Conservation (phyloP, 2,113 vertebrate genomes). For the Plotosus lineatus region DNA sequence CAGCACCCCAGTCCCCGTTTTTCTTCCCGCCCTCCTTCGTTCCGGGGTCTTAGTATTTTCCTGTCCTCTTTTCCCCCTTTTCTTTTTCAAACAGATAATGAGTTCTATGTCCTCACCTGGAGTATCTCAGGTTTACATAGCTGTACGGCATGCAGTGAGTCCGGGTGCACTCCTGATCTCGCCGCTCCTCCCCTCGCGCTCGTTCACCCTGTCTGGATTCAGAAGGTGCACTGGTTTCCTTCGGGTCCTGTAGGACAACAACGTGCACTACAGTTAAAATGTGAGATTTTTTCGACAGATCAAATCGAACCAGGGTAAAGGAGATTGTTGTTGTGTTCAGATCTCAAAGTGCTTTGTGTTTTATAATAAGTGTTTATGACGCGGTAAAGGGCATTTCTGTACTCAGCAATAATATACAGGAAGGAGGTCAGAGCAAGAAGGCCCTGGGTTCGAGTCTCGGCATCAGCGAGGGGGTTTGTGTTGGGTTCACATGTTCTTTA, state of each 20-base stretch:
- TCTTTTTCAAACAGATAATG: not conserved
- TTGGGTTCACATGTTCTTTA: too few relatives aligned
- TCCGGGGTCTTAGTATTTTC: not conserved
- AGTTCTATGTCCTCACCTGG: not conserved
- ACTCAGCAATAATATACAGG: too few relatives aligned
- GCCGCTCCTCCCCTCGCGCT: not conserved
- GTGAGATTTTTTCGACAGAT: not conserved
- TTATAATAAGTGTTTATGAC: too few relatives aligned
- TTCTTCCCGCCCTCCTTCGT: not conserved
- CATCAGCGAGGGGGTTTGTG: too few relatives aligned
- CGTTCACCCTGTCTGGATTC: constrained; percentile 86
- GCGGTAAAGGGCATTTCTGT: too few relatives aligned
- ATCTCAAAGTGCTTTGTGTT: too few relatives aligned
- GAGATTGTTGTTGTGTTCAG: not conserved
- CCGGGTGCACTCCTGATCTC: constrained; percentile 15
- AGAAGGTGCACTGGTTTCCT: constrained; percentile 89
- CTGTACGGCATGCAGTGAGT: constrained; percentile 51
- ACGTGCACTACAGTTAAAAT: not conserved
- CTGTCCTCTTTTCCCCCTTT: too few relatives aligned
- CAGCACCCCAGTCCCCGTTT: not conserved
- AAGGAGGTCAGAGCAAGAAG: too few relatives aligned
- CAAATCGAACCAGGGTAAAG: not conserved
- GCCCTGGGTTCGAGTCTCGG: too few relatives aligned
- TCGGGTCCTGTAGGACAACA: constrained; percentile 80
- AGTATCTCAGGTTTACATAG: constrained; percentile 53